Conservation (phyloP, 1,140 invertebrate genomes). For the Philaenus spumarius region DNA sequence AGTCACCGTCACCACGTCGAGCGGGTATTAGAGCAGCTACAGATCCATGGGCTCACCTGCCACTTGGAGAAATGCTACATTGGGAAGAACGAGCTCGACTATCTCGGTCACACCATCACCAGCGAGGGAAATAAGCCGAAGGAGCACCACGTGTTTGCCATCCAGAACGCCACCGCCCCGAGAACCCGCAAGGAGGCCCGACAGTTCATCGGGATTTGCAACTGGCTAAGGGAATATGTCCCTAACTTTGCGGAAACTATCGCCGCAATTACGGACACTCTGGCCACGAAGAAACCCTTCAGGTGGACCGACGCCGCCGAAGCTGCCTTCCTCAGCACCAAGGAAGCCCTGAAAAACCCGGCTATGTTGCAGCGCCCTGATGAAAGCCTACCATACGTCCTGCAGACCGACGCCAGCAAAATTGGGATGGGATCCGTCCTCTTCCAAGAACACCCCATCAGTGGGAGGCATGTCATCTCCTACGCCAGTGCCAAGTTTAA, state of each 20-base stretch:
- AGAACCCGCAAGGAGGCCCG: conserved; percentile 19
- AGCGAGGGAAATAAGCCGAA: conserved; percentile 30
- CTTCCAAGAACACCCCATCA: not conserved
- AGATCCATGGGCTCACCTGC: conserved; percentile 29
- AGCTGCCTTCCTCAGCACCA: not conserved
- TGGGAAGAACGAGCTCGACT: conserved; percentile 30
- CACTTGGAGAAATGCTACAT: conserved; percentile 35
- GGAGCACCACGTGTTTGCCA: conserved; percentile 32
- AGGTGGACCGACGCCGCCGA: too few species aligned
- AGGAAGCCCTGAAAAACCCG: not conserved
- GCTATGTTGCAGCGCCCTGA: not conserved
- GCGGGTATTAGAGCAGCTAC: conserved; percentile 24
- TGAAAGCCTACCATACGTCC: not conserved
- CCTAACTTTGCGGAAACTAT: too few species aligned
- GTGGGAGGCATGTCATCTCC: not conserved
- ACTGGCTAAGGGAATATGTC: not conserved
- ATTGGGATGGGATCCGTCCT: not conserved
- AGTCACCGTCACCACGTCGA: conserved; percentile 26
- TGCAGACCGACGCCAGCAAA: not conserved
- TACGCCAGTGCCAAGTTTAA: not conserved
- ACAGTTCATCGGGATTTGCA: conserved; percentile 30
- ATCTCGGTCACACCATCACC: conserved; percentile 35
- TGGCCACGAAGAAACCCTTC: too few species aligned
- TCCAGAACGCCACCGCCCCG: conserved; percentile 31
- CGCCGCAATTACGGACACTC: too few species aligned